Percentiles rank a stretch among this genome's conserved stretches.
These are phyloP conservation scores for Lagopus muta DNA, from an alignment of 2,113 vertebrate species.

Conservation along the genomic window DNA sequence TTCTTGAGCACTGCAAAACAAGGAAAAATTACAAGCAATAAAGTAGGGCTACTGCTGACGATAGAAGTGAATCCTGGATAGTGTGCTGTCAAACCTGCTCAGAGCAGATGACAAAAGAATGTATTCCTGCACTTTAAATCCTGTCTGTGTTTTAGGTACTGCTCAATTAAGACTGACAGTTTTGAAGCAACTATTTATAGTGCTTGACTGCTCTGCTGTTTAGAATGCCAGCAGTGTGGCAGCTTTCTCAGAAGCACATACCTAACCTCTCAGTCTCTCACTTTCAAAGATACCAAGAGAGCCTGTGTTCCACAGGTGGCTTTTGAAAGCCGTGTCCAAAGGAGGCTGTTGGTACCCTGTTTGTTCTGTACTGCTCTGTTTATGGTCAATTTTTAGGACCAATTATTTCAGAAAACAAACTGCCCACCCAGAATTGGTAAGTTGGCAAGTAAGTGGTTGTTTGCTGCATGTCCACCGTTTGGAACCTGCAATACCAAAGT, in stretches of 20 bases:
- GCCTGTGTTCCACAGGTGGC: neutral
- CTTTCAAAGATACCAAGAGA: neutral
- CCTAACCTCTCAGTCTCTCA: constrained; percentile 24
- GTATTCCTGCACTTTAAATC: constrained; percentile 44
- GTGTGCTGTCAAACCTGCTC: constrained; percentile 4
- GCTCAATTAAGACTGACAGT: constrained; percentile 57
- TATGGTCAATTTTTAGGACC: neutral
- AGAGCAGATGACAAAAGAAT: constrained; percentile 39
- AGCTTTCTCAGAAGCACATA: neutral
- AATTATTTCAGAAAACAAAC: neutral
- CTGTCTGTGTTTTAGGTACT: constrained; percentile 49
- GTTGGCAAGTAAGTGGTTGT: neutral
- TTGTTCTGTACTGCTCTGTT: neutral
- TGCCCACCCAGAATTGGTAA: neutral
- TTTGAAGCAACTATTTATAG: constrained; percentile 56
- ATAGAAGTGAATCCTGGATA: constrained; percentile 24
- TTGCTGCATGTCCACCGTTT: neutral
- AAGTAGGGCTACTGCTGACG: neutral
- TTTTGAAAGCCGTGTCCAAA: neutral
- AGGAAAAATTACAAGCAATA: neutral
- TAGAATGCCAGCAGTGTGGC: neutral
- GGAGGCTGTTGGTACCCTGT: neutral
- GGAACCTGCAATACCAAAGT: neutral
- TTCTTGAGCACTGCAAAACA: neutral
- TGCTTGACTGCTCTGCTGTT: neutral